Evolutionary conservation across 2,888 invertebrate genomes (phyloP).

Genomic region (Eurytoma californica): DNA sequence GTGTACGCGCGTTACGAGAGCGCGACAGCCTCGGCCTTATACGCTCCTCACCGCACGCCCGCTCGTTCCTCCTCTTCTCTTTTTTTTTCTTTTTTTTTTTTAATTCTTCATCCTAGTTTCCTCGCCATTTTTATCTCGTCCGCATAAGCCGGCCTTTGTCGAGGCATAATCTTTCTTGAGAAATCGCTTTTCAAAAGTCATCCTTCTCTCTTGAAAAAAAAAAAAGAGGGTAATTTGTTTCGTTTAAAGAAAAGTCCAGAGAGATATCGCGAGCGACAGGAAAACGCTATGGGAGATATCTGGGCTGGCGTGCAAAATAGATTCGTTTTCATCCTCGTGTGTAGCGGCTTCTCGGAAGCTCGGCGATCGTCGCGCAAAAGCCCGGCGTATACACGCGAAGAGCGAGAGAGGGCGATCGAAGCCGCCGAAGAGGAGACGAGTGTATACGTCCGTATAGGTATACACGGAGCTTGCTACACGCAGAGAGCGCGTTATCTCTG

Average conservation of each 20-base stretch:
- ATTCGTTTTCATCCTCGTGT: slow-evolving; percentile 32
- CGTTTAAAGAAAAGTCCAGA: background rate
- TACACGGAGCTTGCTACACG: slow-evolving; percentile 15
- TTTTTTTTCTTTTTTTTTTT: background rate
- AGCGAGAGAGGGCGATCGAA: background rate
- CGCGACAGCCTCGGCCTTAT: slow-evolving; percentile 2
- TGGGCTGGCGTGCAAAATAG: background rate
- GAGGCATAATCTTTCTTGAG: too few species aligned
- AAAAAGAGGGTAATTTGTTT: too few species aligned
- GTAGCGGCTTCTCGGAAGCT: slow-evolving; percentile 21
- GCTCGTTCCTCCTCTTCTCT: background rate
- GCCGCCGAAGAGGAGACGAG: background rate
- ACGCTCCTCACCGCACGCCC: background rate
- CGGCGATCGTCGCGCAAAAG: background rate
- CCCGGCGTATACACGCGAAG: background rate
- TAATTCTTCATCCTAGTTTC: too few species aligned
- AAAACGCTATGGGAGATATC: background rate
- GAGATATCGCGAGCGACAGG: too few species aligned
- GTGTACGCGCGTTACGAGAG: too few species aligned
- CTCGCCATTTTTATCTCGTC: too few species aligned
- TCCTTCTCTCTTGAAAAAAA: too few species aligned
- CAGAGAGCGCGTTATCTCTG: slow-evolving; percentile 68
- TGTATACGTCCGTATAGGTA: slow-evolving; percentile 14
- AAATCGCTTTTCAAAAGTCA: too few species aligned
- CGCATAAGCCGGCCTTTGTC: too few species aligned